A percentile compares a stretch with the other conserved stretches of the same genome.
Conservation (phyloP, 1,140 invertebrate genomes). For the Macrotrachela quadricornifera region DNA sequence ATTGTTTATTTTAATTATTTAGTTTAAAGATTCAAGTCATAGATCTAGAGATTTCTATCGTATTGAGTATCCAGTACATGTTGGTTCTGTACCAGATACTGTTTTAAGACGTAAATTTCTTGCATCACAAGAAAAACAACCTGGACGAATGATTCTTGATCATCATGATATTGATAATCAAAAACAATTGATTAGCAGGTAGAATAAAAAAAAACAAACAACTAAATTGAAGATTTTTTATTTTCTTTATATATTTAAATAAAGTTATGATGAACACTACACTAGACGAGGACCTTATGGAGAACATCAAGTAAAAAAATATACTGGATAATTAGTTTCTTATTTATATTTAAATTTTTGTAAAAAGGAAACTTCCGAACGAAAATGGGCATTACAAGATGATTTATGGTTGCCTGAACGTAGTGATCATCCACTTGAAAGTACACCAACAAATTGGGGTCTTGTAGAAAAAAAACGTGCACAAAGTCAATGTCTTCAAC, state of each 20-base stretch:
- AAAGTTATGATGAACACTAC: neutral
- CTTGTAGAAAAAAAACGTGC: too few species aligned
- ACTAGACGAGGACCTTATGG: neutral
- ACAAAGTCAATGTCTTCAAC: too few species aligned
- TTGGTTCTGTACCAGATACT: neutral
- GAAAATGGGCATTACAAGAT: neutral
- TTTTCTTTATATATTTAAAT: neutral
- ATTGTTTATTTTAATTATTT: neutral
- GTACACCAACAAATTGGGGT: neutral
- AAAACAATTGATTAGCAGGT: too few species aligned
- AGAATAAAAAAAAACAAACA: too few species aligned
- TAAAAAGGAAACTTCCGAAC: neutral
- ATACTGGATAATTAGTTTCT: neutral
- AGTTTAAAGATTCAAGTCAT: neutral
- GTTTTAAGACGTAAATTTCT: neutral
- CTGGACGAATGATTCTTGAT: neutral
- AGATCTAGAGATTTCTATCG: neutral
- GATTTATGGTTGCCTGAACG: conserved; percentile 4
- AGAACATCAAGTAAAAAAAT: conserved; percentile 5
- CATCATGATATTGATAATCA: too few species aligned
- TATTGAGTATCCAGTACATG: neutral
- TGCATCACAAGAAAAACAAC: neutral
- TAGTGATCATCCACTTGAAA: conserved; percentile 3
- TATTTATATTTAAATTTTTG: neutral
- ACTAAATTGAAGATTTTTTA: neutral